These are phyloP conservation scores for Aptenodytes patagonicus DNA, from an alignment of 2,113 vertebrate species.

Conservation along the genomic window DNA sequence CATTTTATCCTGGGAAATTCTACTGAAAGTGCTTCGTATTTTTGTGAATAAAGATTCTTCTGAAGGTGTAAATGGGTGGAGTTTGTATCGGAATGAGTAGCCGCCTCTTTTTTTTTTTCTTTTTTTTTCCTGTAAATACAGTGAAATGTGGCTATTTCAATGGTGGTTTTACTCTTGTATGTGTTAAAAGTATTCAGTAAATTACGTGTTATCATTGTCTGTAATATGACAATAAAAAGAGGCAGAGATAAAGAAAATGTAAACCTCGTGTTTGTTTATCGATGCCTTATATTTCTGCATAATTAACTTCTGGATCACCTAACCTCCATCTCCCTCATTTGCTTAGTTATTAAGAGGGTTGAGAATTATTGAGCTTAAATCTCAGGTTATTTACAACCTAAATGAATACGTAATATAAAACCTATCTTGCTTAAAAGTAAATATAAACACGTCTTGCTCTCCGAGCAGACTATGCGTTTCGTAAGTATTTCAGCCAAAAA, in stretches of 20 bases:
- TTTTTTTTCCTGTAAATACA: neutral
- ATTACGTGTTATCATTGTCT: neutral
- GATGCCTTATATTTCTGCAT: neutral
- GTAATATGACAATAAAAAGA: neutral
- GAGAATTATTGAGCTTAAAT: neutral
- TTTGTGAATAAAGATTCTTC: neutral
- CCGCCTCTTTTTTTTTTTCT: neutral
- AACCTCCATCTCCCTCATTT: neutral
- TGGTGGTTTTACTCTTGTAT: neutral
- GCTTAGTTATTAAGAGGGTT: neutral
- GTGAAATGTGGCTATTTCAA: neutral
- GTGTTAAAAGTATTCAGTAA: neutral
- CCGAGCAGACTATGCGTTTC: neutral
- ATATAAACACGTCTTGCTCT: neutral
- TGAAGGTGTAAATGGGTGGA: neutral
- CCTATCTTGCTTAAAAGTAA: neutral
- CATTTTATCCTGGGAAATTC: neutral
- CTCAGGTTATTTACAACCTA: neutral
- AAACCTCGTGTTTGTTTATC: neutral
- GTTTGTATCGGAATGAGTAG: neutral
- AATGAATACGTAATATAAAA: neutral
- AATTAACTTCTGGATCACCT: neutral
- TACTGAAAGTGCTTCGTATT: neutral
- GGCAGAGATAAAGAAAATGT: neutral
- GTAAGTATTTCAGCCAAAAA: neutral